A percentile compares a stretch with the other conserved stretches of the same genome.
These are phyloP conservation scores for Sebastes jordani DNA, from an alignment of 2,797 vertebrate genomes.

Conservation along the genomic window DNA sequence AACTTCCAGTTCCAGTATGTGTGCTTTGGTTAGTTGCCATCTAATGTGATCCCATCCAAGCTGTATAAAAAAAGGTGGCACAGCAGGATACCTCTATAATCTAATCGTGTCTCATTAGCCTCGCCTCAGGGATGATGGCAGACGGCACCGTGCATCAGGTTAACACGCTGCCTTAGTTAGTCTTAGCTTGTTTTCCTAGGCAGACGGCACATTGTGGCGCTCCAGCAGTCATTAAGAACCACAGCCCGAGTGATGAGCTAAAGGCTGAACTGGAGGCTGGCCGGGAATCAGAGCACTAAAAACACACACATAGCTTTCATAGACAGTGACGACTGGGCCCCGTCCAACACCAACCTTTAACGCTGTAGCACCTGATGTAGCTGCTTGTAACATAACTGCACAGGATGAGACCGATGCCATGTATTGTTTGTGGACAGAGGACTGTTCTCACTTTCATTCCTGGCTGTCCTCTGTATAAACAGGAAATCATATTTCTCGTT, in stretches of 20 bases:
- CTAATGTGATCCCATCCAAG: conserved; percentile 22
- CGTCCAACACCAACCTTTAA: conserved; percentile 20
- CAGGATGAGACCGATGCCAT: not conserved
- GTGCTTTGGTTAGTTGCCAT: conserved; percentile 53
- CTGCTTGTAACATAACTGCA: conserved; percentile 6
- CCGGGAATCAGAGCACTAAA: conserved; percentile 33
- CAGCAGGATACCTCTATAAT: conserved; percentile 59
- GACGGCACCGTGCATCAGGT: conserved; percentile 41
- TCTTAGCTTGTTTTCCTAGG: conserved; percentile 65
- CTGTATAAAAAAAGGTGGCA: conserved; percentile 38
- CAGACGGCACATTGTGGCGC: conserved; percentile 21
- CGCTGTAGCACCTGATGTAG: conserved; percentile 24
- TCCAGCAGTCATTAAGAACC: conserved; percentile 62
- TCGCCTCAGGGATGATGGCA: conserved; percentile 41
- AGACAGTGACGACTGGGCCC: conserved; percentile 18
- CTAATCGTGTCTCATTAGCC: conserved; percentile 58
- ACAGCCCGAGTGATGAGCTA: conserved; percentile 63
- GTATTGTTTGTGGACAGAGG: conserved; percentile 36
- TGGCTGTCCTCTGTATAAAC: conserved; percentile 60
- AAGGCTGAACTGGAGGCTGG: conserved; percentile 44
- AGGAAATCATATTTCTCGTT: conserved; percentile 65
- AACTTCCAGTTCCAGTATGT: conserved; percentile 39
- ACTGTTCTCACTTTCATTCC: conserved; percentile 44
- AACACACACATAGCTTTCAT: conserved; percentile 19
- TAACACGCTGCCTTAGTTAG: conserved; percentile 57